phyloP scores from a whole-genome alignment of 2,797 vertebrate species.

The Hoplostethus atlanticus region DNA sequence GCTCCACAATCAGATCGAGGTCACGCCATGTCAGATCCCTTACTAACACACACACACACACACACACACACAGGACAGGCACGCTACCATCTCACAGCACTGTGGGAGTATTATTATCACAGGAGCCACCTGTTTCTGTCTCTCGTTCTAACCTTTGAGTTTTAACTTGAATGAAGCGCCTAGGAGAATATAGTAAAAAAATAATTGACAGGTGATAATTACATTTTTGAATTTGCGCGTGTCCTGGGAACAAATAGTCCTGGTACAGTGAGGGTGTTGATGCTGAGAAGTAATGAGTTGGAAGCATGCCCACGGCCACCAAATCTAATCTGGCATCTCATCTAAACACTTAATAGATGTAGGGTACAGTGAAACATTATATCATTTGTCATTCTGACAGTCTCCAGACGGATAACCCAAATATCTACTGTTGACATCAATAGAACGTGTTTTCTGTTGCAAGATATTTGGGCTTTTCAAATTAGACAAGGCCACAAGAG shows the following conservation, averaged over 20 bases:
- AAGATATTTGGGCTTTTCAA: slow-evolving; percentile 16
- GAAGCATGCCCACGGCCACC: slow-evolving; percentile 72
- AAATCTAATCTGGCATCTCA: slow-evolving; percentile 76
- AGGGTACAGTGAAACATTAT: slow-evolving; percentile 66
- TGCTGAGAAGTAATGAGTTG: slow-evolving; percentile 78
- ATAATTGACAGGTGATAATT: slow-evolving; percentile 79
- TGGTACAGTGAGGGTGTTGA: slow-evolving; percentile 62
- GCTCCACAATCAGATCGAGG: slow-evolving; percentile 83
- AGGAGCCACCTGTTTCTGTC: slow-evolving; percentile 6
- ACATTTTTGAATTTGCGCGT: slow-evolving; percentile 69
- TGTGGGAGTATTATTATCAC: slow-evolving; percentile 31
- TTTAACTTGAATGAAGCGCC: slow-evolving; percentile 47
- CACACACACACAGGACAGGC: slow-evolving; percentile 40
- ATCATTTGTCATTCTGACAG: slow-evolving; percentile 67
- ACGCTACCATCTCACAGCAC: slow-evolving; percentile 45
- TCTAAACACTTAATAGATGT: slow-evolving; percentile 78
- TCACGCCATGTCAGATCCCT: slow-evolving; percentile 67
- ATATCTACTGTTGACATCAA: slow-evolving; percentile 57
- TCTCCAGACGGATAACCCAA: slow-evolving; percentile 62
- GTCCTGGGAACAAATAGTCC: slow-evolving; percentile 72
- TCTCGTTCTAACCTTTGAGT: slow-evolving; percentile 33
- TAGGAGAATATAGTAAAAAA: slow-evolving; percentile 21
- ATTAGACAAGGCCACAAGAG: neutral
- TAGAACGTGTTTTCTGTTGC: slow-evolving; percentile 6
- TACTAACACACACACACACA: slow-evolving; percentile 59